These are phyloP conservation scores for Hycleus phaleratus DNA, from an alignment of 1,140 invertebrate species.

Conservation along the genomic window DNA sequence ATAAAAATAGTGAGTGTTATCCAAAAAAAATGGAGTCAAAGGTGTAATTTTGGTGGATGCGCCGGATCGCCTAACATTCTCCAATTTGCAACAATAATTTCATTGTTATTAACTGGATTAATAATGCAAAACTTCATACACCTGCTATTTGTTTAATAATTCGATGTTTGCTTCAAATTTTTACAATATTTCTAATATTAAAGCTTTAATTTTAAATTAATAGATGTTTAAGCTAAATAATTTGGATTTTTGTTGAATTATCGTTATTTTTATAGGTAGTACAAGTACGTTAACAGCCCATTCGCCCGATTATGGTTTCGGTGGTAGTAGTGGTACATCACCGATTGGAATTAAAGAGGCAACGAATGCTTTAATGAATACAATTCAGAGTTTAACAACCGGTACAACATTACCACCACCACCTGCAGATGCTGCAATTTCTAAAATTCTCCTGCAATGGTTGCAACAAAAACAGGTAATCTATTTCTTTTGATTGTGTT, in stretches of 20 bases:
- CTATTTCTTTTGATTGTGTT: not conserved
- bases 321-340: slow-evolving; percentile 12
- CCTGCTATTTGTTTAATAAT: no score
- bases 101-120: not conserved
- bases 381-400: slow-evolving; percentile 28
- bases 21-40: not conserved
- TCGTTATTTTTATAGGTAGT: slow-evolving; percentile 32
- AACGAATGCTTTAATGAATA: slow-evolving; percentile 31
- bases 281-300: slow-evolving; percentile 34
- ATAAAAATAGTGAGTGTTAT: slow-evolving; percentile 25
- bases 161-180: not conserved
- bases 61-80: not conserved
- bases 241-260: not conserved
- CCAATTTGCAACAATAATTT: not conserved
- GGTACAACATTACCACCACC: slow-evolving; percentile 26
- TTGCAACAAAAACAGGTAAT: slow-evolving; percentile 33
- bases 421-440: slow-evolving; percentile 32
- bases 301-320: slow-evolving; percentile 39
- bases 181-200: not conserved
- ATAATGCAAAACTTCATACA: not conserved
- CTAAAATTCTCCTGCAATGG: slow-evolving; percentile 34
- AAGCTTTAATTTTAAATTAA: not conserved
- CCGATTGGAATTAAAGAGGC: slow-evolving; percentile 35
- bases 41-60: not conserved
- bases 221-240: not conserved